Conservation (phyloP, 2,888 invertebrate species). For the Ptilodon capucinus region DNA sequence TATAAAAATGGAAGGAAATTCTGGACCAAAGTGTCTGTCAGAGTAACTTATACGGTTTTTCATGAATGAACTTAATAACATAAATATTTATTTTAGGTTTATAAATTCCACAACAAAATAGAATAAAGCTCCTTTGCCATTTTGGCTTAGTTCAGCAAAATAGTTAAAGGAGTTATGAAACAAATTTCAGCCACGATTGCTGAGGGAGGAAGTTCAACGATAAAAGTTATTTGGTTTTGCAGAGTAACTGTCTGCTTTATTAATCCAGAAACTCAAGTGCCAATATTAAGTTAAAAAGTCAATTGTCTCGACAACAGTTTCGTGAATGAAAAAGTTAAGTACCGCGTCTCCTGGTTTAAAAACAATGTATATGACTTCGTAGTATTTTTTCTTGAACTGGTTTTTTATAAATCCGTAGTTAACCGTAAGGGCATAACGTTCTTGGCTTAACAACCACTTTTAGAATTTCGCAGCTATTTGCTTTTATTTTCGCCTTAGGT, state of each 20-base stretch:
- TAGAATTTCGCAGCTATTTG: too few species aligned
- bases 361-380: too few species aligned
- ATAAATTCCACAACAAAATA: conserved; percentile 4
- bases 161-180: conserved; percentile 20
- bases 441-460: too few species aligned
- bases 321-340: conserved; percentile 26
- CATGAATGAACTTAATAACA: not conserved
- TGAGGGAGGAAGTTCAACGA: conserved; percentile 21
- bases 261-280: conserved; percentile 23
- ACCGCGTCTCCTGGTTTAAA: conserved; percentile 6
- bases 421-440: too few species aligned
- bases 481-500: too few species aligned
- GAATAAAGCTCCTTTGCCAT: conserved; percentile 5
- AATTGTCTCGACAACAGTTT: conserved; percentile 19
- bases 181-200: conserved; percentile 19
- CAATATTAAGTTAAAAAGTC: conserved; percentile 20
- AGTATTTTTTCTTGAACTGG: too few species aligned
- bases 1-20: conserved; percentile 20
- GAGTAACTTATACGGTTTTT: not conserved
- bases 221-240: conserved; percentile 33
- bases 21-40: conserved; percentile 9
- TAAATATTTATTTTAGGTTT: conserved; percentile 10
- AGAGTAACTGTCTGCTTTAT: conserved; percentile 25
- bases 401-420: too few species aligned
- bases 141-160: conserved; percentile 17